Evolutionary conservation across 2,888 invertebrate species (phyloP), one percentile per base, ranked within the genome.

Genomic region (Diarsia brunnea): DNA sequence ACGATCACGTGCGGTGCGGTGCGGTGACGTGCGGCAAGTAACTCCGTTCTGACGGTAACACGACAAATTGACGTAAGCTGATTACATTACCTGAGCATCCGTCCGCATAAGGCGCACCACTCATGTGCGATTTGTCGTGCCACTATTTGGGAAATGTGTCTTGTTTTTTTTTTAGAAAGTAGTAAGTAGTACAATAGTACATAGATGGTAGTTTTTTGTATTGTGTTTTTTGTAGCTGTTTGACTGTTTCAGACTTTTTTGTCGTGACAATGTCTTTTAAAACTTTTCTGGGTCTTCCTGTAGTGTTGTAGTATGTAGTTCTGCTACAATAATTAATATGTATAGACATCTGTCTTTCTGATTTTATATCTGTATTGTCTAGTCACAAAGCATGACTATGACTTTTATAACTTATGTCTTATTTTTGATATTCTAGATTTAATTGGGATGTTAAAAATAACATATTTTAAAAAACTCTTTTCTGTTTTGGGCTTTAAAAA

Each of bases 21-120:
- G n/a, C 43, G 43, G 43, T 63, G 27, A 58, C 58, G 58, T 58
- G 84, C 81, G 61, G 45, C 61, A 70, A 71, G 76, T 78, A 73
- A 73, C 79, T 86, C 69, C 55, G 73, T 79, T 70, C 69, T 78
- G 83, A 76, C 79, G 79, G 75, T 81, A 78, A 87, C 72, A 76
- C 79, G 81, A 77, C 81, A 85, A 85, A 87, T 87, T 87, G 86
- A 87, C 85, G 75, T 81, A 78, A 85, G 85, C 76, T 85, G 83
- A 86, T 86, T 83, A 79, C 55, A 85, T 87, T 85, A 86, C 83
- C 70, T 60, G 74, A 69, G 68, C 80, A 79, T 64, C 55, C 63
- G 63, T 61, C 7, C 27, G 58, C 49, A 47, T 49, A 64, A 64
- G 60, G 65, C 63, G 58, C 19, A 8, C 27, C 14, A 19, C 43